These are phyloP conservation scores for Erebia aethiops DNA, from an alignment of 2,888 invertebrate genomes.

Conservation along the genomic window DNA sequence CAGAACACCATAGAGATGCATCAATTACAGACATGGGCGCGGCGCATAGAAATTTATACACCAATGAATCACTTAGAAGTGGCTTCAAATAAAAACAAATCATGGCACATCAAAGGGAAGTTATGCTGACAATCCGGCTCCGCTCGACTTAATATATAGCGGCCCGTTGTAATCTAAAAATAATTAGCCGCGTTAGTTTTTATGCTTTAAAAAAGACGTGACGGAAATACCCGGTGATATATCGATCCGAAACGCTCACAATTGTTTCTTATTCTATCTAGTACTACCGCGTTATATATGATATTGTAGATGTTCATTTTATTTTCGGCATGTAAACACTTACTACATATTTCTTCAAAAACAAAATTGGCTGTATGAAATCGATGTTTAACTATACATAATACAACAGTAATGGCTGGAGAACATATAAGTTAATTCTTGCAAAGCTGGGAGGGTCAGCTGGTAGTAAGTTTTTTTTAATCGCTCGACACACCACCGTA, in stretches of 20 bases:
- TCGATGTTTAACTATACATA: too few species aligned
- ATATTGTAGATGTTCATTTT: too few species aligned
- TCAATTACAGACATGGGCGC: constrained; percentile 69
- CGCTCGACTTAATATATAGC: constrained; percentile 78
- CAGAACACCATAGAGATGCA: constrained; percentile 64
- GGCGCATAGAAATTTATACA: constrained; percentile 75
- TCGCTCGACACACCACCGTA: too few species aligned
- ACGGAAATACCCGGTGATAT: constrained; percentile 79
- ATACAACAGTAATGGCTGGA: too few species aligned
- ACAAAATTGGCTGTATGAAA: too few species aligned
- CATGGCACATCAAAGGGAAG: constrained; percentile 80
- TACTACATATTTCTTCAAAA: too few species aligned
- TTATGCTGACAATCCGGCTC: constrained; percentile 82
- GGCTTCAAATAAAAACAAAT: constrained; percentile 80
- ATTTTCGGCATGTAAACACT: too few species aligned
- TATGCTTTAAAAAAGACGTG: constrained; percentile 79
- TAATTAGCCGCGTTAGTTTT: constrained; percentile 82
- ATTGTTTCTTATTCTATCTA: neutral
- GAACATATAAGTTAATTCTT: too few species aligned
- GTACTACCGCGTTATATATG: neutral
- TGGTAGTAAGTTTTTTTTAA: too few species aligned
- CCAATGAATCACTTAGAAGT: constrained; percentile 76
- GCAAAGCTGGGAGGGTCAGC: too few species aligned
- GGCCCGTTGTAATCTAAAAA: constrained; percentile 82
- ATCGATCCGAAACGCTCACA: constrained; percentile 52